Evolutionary conservation across 2,888 invertebrate species (phyloP).

Genomic region (Drosophila demipolita): DNA sequence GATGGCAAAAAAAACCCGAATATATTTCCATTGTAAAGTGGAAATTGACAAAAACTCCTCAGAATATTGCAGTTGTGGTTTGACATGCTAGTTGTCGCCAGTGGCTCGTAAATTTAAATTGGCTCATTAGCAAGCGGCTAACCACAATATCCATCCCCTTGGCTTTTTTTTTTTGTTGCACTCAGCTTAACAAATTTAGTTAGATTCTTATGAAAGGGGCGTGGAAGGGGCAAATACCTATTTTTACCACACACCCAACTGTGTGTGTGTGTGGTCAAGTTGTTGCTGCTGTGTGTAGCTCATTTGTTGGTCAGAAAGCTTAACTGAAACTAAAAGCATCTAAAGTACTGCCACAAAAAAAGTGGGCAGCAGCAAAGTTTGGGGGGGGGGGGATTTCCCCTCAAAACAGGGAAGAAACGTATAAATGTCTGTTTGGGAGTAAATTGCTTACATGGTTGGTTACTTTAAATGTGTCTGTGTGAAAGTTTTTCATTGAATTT

Average conservation of each 20-base stretch:
- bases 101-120: conserved; percentile 70
- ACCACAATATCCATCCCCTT: conserved; percentile 51
- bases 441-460: conserved; percentile 51
- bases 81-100: conserved; percentile 25
- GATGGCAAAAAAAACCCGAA: conserved; percentile 4
- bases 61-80: not conserved
- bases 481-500: conserved; percentile 76
- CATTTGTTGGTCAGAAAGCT: conserved; percentile 72
- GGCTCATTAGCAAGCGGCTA: conserved; percentile 77
- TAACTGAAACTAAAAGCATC: conserved; percentile 74
- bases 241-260: not conserved
- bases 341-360: conserved; percentile 50
- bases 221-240: not conserved
- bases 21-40: conserved; percentile 11
- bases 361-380: conserved; percentile 22
- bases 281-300: conserved; percentile 41
- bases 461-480: conserved; percentile 50
- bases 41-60: conserved; percentile 10
- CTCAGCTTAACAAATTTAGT: conserved; percentile 34
- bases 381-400: not conserved
- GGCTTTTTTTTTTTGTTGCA: conserved; percentile 2
- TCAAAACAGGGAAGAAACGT: not conserved
- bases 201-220: not conserved
- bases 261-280: conserved; percentile 12
- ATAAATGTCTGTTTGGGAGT: conserved; percentile 12